Percentiles rank a stretch among this genome's conserved stretches.
Evolutionary conservation across 2,888 invertebrate genomes (phyloP).

Genomic region (Muschampia plurimacula): DNA sequence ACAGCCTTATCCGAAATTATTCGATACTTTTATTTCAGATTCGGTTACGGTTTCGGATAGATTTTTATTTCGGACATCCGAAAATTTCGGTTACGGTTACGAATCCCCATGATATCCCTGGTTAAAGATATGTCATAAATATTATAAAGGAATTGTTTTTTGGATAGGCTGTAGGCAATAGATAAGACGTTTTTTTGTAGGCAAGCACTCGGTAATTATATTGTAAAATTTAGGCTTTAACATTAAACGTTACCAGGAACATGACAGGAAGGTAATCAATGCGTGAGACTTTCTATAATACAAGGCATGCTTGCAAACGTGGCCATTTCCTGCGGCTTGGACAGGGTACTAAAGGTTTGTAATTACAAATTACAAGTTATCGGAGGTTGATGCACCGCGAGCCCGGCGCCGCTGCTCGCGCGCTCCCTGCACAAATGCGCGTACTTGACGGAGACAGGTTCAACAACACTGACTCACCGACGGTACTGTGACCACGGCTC

Average conservation of each 20-base stretch:
- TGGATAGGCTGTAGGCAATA: too few species aligned
- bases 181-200: background rate
- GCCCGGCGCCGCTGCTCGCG: constrained; percentile 54
- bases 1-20: too few species aligned
- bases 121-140: background rate
- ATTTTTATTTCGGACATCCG: too few species aligned
- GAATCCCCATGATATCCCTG: too few species aligned
- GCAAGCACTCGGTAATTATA: background rate
- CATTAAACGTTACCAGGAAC: constrained; percentile 22
- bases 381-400: constrained; percentile 79
- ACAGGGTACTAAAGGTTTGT: constrained; percentile 79
- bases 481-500: constrained; percentile 57
- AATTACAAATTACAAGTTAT: constrained; percentile 83
- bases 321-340: constrained; percentile 67
- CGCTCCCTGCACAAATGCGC: constrained; percentile 68
- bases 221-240: background rate
- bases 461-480: constrained; percentile 73
- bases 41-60: too few species aligned
- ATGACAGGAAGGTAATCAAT: constrained; percentile 36
- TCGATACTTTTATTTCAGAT: too few species aligned
- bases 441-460: constrained; percentile 77
- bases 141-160: background rate
- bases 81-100: too few species aligned
- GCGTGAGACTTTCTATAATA: constrained; percentile 33
- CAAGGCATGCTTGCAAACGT: constrained; percentile 64